Evolutionary conservation across 2,888 invertebrate species (phyloP).

Genomic region (Dendrolimus houi): DNA sequence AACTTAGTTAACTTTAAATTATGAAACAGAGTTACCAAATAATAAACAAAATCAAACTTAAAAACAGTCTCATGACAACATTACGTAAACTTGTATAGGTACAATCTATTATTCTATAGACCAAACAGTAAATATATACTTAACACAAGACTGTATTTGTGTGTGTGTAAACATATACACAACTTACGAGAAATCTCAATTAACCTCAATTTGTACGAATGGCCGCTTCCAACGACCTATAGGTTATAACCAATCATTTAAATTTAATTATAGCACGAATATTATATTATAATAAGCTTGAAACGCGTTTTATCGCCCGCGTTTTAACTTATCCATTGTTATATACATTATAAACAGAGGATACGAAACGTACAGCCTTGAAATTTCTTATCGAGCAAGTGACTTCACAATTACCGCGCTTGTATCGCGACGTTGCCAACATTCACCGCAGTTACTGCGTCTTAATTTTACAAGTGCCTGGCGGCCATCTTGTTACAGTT

Average conservation of each 20-base stretch:
- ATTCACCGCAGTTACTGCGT: slow-evolving; percentile 58
- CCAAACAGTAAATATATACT: too few species aligned
- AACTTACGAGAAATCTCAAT: slow-evolving; percentile 14
- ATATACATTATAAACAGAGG: slow-evolving; percentile 27
- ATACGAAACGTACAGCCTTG: slow-evolving; percentile 64
- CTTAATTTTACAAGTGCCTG: slow-evolving; percentile 49
- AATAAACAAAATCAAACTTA: too few species aligned
- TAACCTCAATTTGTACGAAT: slow-evolving; percentile 31
- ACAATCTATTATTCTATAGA: too few species aligned
- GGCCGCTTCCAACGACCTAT: slow-evolving; percentile 3
- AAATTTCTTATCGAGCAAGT: slow-evolving; percentile 69
- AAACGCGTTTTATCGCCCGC: slow-evolving; percentile 24
- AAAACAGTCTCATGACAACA: too few species aligned
- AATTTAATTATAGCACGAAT: slow-evolving; percentile 20
- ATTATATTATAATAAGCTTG: slow-evolving; percentile 26
- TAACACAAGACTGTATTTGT: too few species aligned
- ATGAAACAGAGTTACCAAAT: too few species aligned
- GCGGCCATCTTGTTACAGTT: slow-evolving; percentile 65
- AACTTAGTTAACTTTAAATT: too few species aligned
- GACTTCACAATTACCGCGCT: slow-evolving; percentile 39
- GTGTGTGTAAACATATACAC: neutral
- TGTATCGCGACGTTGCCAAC: slow-evolving; percentile 60
- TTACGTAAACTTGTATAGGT: too few species aligned
- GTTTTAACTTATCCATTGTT: slow-evolving; percentile 56
- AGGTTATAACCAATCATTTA: neutral